These are phyloP conservation scores for Horisme vitalbata DNA, from an alignment of 2,888 invertebrate genomes.

Conservation along the genomic window DNA sequence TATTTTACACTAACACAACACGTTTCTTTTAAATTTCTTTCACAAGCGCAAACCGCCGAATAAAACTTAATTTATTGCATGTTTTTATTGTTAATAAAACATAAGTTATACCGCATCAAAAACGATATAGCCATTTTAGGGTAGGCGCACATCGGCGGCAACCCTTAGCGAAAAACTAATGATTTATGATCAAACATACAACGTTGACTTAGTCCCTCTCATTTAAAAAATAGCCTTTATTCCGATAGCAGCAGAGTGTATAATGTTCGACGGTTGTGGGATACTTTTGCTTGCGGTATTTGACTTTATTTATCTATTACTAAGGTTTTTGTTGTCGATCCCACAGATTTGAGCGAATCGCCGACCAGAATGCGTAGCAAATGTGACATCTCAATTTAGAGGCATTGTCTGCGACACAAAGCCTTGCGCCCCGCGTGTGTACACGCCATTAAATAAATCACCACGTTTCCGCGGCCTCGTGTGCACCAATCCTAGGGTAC, in stretches of 20 bases:
- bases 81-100: conserved; percentile 39
- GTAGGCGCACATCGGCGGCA: conserved; percentile 36
- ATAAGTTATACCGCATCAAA: conserved; percentile 38
- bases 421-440: conserved; percentile 40
- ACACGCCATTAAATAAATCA: conserved; percentile 38
- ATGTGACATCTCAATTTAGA: conserved; percentile 75
- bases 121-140: conserved; percentile 44
- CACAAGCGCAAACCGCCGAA: conserved; percentile 26
- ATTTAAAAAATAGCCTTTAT: conserved; percentile 10
- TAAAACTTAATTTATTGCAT: conserved; percentile 34
- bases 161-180: conserved; percentile 44
- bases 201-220: background rate
- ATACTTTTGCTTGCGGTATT: conserved; percentile 46
- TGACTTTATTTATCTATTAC: conserved; percentile 68
- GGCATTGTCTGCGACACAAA: conserved; percentile 57
- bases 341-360: conserved; percentile 48
- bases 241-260: background rate
- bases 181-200: conserved; percentile 38
- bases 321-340: conserved; percentile 57
- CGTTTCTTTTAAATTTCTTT: conserved; percentile 17
- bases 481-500: conserved; percentile 19
- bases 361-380: conserved; percentile 60
- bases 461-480: conserved; percentile 29
- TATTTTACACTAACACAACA: conserved; percentile 16
- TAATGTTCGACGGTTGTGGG: background rate